Evolutionary conservation across 1,140 invertebrate species (phyloP), one percentile per base, ranked within the genome.

Genomic region (Saccostrea echinata): DNA sequence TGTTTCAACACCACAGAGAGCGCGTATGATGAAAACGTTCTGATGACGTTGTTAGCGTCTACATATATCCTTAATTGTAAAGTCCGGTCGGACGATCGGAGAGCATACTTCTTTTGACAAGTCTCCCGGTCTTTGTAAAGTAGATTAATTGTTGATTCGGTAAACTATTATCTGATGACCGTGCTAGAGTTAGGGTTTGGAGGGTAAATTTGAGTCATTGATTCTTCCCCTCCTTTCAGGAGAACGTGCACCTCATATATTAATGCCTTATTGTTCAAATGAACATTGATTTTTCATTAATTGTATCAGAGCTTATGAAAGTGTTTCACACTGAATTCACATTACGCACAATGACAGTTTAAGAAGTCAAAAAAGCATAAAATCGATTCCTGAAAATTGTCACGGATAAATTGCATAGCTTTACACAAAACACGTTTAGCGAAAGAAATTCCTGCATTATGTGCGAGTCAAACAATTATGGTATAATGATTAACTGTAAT

Each of bases 231-330:
- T 27, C 33, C 27, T 16, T 76, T 76, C 27, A 30, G 13, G 4
- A 16, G 8, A 27, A 30, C 27, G 27, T 76, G 24, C 33, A 13
- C 24, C 24, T 24, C 68, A 33, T 76, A 27, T 76, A 27, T 76
- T 76, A 76, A 76, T 76, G 68, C 13, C 68, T 76, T 30, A 33
- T 76, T 76, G 68, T 76, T 76, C 68, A 76, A 30, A 76, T 76
- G 27, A 76, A 30, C 68, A 76, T 76, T 76, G 68, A 76, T 76
- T 76, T 76, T 76, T 76, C 68, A 76, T 76, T 76, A 76, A 76
- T 76, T 76, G 68, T 33, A 30, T 76, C 27, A 16, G 24, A 30
- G 68, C 68, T 18, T 76, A 76, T 76, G 30, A 76, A 76, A 76
- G 68, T 76, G 68, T 76, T 76, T 76, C 68, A 76, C 68, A 76